Conservation (phyloP, 2,888 invertebrate species). For the Conops quadrifasciatus region DNA sequence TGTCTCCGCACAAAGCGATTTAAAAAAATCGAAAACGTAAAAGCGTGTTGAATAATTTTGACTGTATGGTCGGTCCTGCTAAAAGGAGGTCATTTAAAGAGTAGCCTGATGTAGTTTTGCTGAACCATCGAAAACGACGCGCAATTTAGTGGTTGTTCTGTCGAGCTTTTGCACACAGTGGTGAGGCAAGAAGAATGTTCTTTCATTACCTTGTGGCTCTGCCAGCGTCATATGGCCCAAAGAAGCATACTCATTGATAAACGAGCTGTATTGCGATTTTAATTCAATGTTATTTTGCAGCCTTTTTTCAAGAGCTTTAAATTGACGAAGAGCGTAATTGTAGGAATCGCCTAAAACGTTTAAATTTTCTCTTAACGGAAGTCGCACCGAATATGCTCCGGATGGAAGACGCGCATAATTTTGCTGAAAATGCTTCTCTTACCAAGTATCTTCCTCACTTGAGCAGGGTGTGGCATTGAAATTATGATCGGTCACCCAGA, state of each 20-base stretch:
- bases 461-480: background rate
- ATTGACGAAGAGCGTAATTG: background rate
- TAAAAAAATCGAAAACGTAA: conserved; percentile 4
- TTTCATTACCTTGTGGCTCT: background rate
- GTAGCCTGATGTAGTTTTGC: conserved; percentile 6
- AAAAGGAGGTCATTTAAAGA: conserved; percentile 3
- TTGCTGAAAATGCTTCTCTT: conserved; percentile 37
- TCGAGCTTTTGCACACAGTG: conserved; percentile 18
- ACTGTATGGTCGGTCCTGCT: conserved; percentile 21
- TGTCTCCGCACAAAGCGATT: conserved; percentile 38
- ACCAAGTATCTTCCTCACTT: conserved; percentile 33
- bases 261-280: conserved; percentile 8
- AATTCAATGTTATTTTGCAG: background rate
- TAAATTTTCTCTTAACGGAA: conserved; percentile 29
- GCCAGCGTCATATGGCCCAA: conserved; percentile 1
- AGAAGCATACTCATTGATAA: background rate
- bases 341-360: conserved; percentile 29
- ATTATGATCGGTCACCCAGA: conserved; percentile 34
- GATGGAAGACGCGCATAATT: conserved; percentile 28
- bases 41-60: background rate
- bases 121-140: conserved; percentile 33
- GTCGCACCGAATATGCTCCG: conserved; percentile 38
- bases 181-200: conserved; percentile 17
- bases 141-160: conserved; percentile 33
- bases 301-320: conserved; percentile 16